These are phyloP conservation scores for Bolinopsis microptera DNA, from an alignment of 37 sponge, comb jelly and placozoan species.

Conservation along the genomic window DNA sequence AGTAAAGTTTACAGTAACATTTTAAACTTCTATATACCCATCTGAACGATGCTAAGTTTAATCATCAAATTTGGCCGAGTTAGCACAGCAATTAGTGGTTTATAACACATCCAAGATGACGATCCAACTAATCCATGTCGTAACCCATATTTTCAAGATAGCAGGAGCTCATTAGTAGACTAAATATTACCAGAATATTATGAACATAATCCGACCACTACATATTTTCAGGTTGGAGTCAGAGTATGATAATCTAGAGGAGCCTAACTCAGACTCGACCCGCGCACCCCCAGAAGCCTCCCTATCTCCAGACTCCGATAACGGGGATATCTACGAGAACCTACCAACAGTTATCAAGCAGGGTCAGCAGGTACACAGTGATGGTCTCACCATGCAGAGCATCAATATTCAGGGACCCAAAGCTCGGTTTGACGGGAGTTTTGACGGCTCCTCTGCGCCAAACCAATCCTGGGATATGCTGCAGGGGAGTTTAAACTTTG, in stretches of 20 bases:
- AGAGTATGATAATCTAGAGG: conserved; percentile 16
- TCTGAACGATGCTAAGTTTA: too few species aligned
- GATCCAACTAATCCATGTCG: too few species aligned
- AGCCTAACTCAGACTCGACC: not conserved
- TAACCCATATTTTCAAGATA: too few species aligned
- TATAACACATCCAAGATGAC: too few species aligned
- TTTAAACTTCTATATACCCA: too few species aligned
- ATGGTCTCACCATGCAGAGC: not conserved
- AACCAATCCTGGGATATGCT: not conserved
- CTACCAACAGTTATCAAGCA: conserved; percentile 3
- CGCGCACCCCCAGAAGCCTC: not conserved
- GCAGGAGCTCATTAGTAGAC: too few species aligned
- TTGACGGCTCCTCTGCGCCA: not conserved
- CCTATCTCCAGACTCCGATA: not conserved
- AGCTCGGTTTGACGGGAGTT: conserved; percentile 6
- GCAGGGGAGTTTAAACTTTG: conserved; percentile 43
- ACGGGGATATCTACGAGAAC: not conserved
- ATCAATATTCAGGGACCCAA: conserved; percentile 36
- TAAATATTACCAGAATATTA: too few species aligned
- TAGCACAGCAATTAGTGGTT: too few species aligned
- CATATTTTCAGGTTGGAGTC: conserved; percentile 12
- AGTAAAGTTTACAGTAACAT: too few species aligned
- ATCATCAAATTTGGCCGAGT: too few species aligned
- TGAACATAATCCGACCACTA: too few species aligned
- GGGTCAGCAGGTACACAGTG: not conserved